A percentile compares a stretch with the other conserved stretches of the same genome.
Evolutionary conservation across 2,888 invertebrate species (phyloP).

Genomic region (Pedicia rivosa): DNA sequence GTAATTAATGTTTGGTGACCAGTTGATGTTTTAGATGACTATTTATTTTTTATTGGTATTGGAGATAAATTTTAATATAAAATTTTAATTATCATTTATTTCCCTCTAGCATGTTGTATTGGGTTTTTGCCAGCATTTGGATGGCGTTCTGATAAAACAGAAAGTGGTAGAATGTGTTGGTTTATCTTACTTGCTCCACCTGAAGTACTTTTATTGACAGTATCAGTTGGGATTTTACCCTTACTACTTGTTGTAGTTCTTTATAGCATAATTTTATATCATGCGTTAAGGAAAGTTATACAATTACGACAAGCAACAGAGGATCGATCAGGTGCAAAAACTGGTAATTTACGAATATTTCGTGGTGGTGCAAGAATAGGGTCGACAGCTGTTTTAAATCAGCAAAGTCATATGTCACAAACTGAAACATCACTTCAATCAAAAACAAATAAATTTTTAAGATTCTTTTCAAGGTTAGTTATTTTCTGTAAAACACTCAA

Average conservation of each 20-base stretch:
- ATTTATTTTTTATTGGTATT: no score
- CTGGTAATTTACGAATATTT: constrained; percentile 21
- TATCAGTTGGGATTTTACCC: constrained; percentile 38
- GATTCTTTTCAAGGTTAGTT: constrained; percentile 3
- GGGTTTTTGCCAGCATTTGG: constrained; percentile 44
- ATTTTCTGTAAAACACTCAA: background rate
- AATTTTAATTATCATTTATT: constrained; percentile 11
- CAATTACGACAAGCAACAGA: constrained; percentile 30
- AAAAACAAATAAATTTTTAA: background rate
- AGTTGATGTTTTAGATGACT: no score
- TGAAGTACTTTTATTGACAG: constrained; percentile 36
- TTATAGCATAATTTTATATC: constrained; percentile 40
- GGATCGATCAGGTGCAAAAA: constrained; percentile 22
- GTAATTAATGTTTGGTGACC: no score
- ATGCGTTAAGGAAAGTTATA: constrained; percentile 38
- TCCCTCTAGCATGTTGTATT: constrained; percentile 33
- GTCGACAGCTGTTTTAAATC: background rate
- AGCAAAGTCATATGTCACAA: constrained; percentile 1
- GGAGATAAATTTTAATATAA: no score
- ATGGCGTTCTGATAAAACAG: constrained; percentile 37
- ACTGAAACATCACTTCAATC: background rate
- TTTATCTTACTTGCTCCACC: constrained; percentile 41
- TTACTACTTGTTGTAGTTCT: constrained; percentile 31
- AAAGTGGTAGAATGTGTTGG: constrained; percentile 38
- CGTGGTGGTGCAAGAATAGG: constrained; percentile 12